A percentile compares a stretch with the other conserved stretches of the same genome.
Conservation (phyloP, 1,140 invertebrate genomes). For the Anastrepha obliqua region DNA sequence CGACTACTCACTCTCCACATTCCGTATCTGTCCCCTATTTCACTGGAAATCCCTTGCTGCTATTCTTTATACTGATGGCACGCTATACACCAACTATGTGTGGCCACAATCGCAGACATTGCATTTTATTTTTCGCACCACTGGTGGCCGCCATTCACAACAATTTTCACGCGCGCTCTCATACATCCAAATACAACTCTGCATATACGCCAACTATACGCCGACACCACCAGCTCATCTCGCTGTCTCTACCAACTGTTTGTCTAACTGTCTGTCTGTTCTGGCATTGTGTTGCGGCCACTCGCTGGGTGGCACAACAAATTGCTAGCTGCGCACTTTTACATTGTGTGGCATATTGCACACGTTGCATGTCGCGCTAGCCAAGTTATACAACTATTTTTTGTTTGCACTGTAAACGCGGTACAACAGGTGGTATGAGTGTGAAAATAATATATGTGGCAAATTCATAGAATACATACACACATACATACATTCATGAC, state of each 20-base stretch:
- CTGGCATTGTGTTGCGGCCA: neutral
- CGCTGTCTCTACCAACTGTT: too few relatives aligned
- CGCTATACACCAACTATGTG: neutral
- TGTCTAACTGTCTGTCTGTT: neutral
- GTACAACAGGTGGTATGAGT: slow-evolving; percentile 32
- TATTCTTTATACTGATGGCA: neutral
- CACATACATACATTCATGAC: neutral
- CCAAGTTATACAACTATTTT: slow-evolving; percentile 11
- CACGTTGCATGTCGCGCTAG: neutral
- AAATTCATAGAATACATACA: neutral
- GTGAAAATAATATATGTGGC: neutral
- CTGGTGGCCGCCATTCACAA: neutral
- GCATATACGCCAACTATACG: too few relatives aligned
- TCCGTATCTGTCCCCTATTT: neutral
- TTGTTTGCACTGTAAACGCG: neutral
- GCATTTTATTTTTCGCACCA: slow-evolving; percentile 39
- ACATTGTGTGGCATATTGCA: slow-evolving; percentile 22
- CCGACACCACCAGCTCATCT: too few relatives aligned
- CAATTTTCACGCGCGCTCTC: neutral
- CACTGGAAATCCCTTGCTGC: neutral
- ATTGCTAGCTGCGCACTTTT: slow-evolving; percentile 3
- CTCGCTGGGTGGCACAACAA: neutral
- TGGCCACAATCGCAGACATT: slow-evolving; percentile 34
- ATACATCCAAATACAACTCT: neutral
- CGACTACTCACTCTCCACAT: neutral